These are phyloP conservation scores for Thysanoteuthis rhombus DNA, from an alignment of 2,888 invertebrate genomes.

Conservation along the genomic window DNA sequence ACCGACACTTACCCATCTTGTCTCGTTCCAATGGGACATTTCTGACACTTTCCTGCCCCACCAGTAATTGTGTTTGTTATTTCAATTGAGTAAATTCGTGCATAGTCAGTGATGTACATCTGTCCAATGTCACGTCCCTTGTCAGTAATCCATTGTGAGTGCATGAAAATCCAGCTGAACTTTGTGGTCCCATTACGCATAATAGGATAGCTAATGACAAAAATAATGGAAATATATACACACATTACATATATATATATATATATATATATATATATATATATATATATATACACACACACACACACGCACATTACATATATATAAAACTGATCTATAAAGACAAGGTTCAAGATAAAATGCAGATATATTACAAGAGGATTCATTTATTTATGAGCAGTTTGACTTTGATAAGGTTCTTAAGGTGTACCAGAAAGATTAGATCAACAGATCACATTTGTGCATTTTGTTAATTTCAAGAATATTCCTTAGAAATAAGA, in stretches of 20 bases:
- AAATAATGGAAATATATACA: conserved; percentile 28
- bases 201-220: conserved; percentile 54
- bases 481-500: no score
- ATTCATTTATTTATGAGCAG: no score
- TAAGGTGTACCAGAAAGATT: no score
- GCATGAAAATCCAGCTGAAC: conserved; percentile 71
- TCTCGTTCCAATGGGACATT: conserved; percentile 68
- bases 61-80: conserved; percentile 72
- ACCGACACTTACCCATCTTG: conserved; percentile 54
- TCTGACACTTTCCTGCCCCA: conserved; percentile 71
- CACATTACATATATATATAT: no score
- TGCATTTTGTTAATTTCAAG: no score
- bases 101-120: conserved; percentile 63
- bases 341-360: no score
- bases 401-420: no score
- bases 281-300: no score
- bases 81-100: conserved; percentile 71
- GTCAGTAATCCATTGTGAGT: conserved; percentile 50
- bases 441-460: no score
- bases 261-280: no score
- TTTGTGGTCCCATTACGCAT: conserved; percentile 67
- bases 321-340: no score
- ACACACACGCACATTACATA: no score
- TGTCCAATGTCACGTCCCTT: conserved; percentile 35
- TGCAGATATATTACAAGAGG: background rate